Base-by-base conservation (phyloP, 2,113 vertebrate species). In the Rhineura floridana region DNA sequence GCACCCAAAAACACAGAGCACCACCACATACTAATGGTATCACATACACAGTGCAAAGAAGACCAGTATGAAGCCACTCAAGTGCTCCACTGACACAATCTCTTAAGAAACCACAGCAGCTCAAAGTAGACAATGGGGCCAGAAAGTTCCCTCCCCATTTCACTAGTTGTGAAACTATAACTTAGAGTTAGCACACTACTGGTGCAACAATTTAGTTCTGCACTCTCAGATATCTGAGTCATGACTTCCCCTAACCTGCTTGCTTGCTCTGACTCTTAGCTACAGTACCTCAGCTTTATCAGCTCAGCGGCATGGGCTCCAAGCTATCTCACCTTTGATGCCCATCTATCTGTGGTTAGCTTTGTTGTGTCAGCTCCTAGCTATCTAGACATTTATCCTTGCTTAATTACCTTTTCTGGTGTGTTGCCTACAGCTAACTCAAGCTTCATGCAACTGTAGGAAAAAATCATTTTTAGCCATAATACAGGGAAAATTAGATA, bases 281-380 rank as follows among this genome's bases (percentile, higher is more conserved):
- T 80, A n/a, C n/a, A n/a, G n/a, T n/a, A 80, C 33, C 50, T n/a
- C 65, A 83, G 30, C 44, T 70, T 83, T 83, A n/a, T 83, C 65
- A 83, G 65, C 63, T 36, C 44, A 70, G 1, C 13, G 30, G 33
- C 46, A 50, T 70, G 44, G 30, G 44, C 44, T 83, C 33, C 44
- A 69, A 48, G 65, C 63, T 50, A 70, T 50, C 28, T 50, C 65
- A 70, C 65, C 44, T 42, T 83, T 83, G 81, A n/a, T 42, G 42
- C 25, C 67, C 25, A 83, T 72, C 25, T 5, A 30, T 55, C 48
- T 84, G 33, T 84, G 83, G 6, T 21, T 44, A 55, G 23, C 21
- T 36, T 52, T 55, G 83, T 67, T 52, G 46, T 84, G 72, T 84
- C 48, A 84, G 23, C 46, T 72, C 42, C 4, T 13, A 50, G 44